A percentile compares a stretch with the other conserved stretches of the same genome.
phyloP scores from a whole-genome alignment of 2,888 invertebrate species.

The Agriopis aurantiaria region DNA sequence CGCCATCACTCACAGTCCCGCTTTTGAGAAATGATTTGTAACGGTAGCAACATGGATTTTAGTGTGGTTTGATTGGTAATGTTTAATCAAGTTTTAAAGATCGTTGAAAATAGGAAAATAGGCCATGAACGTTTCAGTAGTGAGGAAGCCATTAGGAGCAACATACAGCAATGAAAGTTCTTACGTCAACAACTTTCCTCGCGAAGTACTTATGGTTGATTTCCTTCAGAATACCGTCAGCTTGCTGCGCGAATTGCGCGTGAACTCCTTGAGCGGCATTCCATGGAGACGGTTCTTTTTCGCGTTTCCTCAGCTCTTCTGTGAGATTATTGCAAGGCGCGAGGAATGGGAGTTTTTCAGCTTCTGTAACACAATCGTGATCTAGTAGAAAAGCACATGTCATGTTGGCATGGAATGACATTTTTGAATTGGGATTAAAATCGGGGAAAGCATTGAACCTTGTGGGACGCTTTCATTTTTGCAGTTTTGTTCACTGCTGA shows the following conservation, averaged over 20 bases:
- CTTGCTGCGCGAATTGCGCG: constrained; percentile 60
- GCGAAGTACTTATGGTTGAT: constrained; percentile 61
- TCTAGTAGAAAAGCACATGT: neutral
- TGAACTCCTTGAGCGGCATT: constrained; percentile 52
- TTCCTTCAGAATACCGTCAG: constrained; percentile 51
- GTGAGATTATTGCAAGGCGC: constrained; percentile 46
- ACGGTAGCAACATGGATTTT: too few species aligned
- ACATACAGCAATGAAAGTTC: constrained; percentile 32
- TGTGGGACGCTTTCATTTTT: neutral
- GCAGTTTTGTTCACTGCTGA: neutral
- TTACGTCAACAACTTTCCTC: constrained; percentile 64
- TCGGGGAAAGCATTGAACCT: neutral
- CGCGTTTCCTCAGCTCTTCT: constrained; percentile 51
- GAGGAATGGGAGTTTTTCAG: constrained; percentile 38
- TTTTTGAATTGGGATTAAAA: neutral
- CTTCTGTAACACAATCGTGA: constrained; percentile 23
- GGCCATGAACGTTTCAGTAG: too few species aligned
- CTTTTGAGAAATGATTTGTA: too few species aligned
- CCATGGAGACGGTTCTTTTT: constrained; percentile 54
- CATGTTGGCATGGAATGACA: too few species aligned
- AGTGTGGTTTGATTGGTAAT: too few species aligned
- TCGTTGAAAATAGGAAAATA: too few species aligned
- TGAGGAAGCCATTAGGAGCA: too few species aligned
- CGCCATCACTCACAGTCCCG: too few species aligned
- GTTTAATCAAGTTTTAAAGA: too few species aligned